Base-by-base conservation (phyloP, 2,113 vertebrate genomes). In the Ameiurus melas region DNA sequence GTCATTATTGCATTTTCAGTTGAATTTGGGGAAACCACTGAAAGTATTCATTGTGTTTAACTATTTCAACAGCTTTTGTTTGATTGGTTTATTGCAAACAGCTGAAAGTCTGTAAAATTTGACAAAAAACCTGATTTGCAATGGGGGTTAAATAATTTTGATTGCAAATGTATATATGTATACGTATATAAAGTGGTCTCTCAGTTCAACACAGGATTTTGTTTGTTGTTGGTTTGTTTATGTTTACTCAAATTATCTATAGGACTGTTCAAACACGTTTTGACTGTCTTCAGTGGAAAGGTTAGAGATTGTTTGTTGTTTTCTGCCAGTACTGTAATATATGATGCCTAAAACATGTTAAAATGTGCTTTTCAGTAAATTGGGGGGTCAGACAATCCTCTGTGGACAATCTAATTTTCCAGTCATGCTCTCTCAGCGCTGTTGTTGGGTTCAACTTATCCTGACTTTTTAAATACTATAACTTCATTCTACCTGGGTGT, bases 361-460 rank as follows among this genome's bases (percentile, higher is more conserved):
- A 60, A 58, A 84, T 51, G 53, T 58, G 57, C 16, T 51, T 73
- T 73, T 66, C 17, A 10, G 9, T 62, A 60, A 36, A 71, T 60
- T 25, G 39, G 20, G 17, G 17, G 16, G 13, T 51, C 64, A 79
- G 33, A 83, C 80, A 84, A 87, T 62, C 86, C 83, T 85, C 82
- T 25, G 79, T 86, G 88, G 88, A 75, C 85, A 84, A 62, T 70
- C 30, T 2, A 36, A 33, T 22, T 77, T 77, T 33, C 13, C 84
- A 39, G 0, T 39, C 20, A n/a, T 53, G n/a, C 12, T 85, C n/a
- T 85, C n/a, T 33, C 13, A 10, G 71, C 71, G 13, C 20, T 75
- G 10, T n/a, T 51, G 3, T 30, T 79, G 30, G 19, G 0, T 62
- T 43, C 36, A 17, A 55, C 14, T 47, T 14, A 22, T 25, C 27